Conservation (phyloP, 2,113 vertebrate species). For the Chunga burmeisteri region DNA sequence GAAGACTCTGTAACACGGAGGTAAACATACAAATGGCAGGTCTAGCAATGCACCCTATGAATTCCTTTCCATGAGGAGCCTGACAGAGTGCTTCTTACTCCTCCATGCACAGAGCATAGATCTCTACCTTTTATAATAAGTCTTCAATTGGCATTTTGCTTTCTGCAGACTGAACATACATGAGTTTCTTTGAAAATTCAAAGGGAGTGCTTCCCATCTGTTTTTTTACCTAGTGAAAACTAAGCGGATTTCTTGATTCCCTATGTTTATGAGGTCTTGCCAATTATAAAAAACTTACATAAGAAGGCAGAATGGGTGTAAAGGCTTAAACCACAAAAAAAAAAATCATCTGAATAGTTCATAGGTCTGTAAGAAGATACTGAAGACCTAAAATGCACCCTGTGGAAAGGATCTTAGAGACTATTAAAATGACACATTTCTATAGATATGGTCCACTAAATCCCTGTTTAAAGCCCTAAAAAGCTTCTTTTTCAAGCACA, state of each 20-base stretch:
- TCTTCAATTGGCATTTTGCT: not conserved
- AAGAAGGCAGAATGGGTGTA: not conserved
- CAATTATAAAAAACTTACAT: not conserved
- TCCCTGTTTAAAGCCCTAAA: not conserved
- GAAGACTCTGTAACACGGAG: not conserved
- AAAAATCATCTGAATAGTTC: not conserved
- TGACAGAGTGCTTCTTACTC: not conserved
- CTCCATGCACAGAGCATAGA: accelerated
- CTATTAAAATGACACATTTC: not conserved
- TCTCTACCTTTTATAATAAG: not conserved
- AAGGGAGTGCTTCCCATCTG: not conserved
- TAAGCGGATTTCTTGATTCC: not conserved
- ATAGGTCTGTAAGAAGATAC: not conserved
- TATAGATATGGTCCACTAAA: not conserved
- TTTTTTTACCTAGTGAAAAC: not conserved
- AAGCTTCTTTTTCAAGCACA: not conserved
- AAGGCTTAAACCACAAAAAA: not conserved
- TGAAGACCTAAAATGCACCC: not conserved
- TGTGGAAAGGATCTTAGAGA: not conserved
- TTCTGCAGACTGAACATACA: not conserved
- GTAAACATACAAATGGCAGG: not conserved
- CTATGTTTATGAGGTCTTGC: not conserved
- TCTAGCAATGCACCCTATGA: not conserved
- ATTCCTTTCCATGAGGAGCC: accelerated
- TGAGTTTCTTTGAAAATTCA: not conserved